A percentile compares a stretch with the other conserved stretches of the same genome.
Conservation (phyloP, 2,113 vertebrate genomes). For the Dipodomys spectabilis region DNA sequence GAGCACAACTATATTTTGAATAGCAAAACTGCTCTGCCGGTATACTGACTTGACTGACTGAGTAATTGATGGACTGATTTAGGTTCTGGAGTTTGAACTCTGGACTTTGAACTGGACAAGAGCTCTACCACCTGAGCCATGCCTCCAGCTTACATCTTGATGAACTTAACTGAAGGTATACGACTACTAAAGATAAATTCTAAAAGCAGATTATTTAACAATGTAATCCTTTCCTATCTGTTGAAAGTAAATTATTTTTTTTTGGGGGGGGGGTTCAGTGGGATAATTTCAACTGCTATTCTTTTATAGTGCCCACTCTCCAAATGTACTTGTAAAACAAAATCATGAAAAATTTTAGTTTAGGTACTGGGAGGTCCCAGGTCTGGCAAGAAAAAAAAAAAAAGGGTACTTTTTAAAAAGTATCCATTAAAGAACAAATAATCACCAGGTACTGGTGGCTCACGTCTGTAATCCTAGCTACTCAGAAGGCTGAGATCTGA, state of each 20-base stretch:
- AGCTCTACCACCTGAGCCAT: no score
- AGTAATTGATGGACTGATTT: no score
- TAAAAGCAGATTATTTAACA: background rate
- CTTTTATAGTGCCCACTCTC: background rate
- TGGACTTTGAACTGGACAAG: no score
- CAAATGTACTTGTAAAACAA: conserved; percentile 42
- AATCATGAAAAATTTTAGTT: conserved; percentile 53
- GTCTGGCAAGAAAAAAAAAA: no score
- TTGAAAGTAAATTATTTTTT: conserved; percentile 35
- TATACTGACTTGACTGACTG: background rate
- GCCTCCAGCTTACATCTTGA: no score
- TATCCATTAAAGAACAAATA: background rate
- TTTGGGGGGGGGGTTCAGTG: background rate
- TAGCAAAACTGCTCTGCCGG: background rate
- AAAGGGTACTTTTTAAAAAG: no score
- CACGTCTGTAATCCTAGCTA: no score
- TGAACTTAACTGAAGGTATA: conserved; percentile 20
- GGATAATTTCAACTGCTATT: background rate
- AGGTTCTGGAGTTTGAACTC: no score
- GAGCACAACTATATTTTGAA: conserved; percentile 11
- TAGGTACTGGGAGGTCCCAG: background rate
- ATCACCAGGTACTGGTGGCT: background rate
- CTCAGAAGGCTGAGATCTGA: no score
- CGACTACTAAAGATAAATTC: conserved; percentile 18
- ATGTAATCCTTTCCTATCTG: conserved; percentile 32